Base-by-base conservation (phyloP, 2,888 invertebrate genomes). In the Eupithecia inturbata region DNA sequence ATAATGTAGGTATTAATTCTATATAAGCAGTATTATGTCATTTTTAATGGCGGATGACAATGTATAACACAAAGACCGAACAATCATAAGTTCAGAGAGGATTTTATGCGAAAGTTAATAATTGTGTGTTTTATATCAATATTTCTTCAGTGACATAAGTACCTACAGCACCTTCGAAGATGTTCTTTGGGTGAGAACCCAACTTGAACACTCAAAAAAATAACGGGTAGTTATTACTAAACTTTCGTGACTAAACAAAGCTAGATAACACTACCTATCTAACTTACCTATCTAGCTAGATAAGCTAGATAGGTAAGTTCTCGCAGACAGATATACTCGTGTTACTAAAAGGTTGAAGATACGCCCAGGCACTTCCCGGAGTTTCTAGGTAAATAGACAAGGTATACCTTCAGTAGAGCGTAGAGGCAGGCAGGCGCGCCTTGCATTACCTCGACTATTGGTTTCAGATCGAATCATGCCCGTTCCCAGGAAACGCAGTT, bases 381-480 rank as follows among this genome's bases (percentile, higher is more conserved):
- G 12, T 66, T 66, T 39, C 36, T 39, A 66, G 66, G 57, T n/a
- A 26, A 39, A 41, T 22, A 16, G 14, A 14, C 26, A 66, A 39
- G 22, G 39, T 22, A 41, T 66, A 19, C 57, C 57, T 57, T 57
- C 66, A 66, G 63, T n/a, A n/a, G 64, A 64, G 26, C 57, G 31
- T 22, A 62, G 62, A 31, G 31, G 36, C 39, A 66, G 39, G 36
- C 26, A 26, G 62, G 41, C 60, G 83, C 83, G 82, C 81, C 86
- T 86, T 86, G 86, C 85, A 88, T 87, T 87, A 87, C 84, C 83
- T 84, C 79, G 83, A 81, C 85, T 87, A 89, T 89, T 88, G 86
- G 85, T 89, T 89, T 88, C 85, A 82, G 79, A 86, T 85, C 83
- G 84, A 86, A 87, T 87, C 84, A 87, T 85, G 83, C 79, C 80